Evolutionary conservation across 2,797 vertebrate genomes (phyloP).

Genomic region (Molossus alvarezi): DNA sequence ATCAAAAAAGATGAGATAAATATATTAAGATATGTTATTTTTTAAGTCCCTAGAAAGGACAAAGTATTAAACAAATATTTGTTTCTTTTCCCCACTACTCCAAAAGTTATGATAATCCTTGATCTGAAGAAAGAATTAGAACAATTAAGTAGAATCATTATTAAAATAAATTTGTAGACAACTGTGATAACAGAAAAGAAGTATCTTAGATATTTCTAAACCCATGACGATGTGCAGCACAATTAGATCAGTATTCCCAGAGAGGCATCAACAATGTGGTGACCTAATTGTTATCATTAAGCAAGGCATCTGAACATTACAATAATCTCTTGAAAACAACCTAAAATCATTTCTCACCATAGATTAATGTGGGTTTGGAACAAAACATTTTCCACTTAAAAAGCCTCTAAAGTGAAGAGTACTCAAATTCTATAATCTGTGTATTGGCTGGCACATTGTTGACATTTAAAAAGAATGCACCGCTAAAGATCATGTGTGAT

Average conservation of each 20-base stretch:
- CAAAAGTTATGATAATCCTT: conserved; percentile 2
- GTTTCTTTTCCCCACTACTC: background rate
- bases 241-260: conserved; percentile 34
- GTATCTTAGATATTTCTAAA: conserved; percentile 11
- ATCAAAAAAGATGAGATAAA: background rate
- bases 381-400: conserved; percentile 43
- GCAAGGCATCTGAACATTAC: background rate
- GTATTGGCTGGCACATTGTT: conserved; percentile 28
- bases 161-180: conserved; percentile 63
- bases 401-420: conserved; percentile 28
- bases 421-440: conserved; percentile 45
- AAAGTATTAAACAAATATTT: conserved; percentile 3
- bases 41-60: background rate
- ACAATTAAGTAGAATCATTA: background rate
- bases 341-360: conserved; percentile 25
- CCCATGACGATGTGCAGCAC: background rate
- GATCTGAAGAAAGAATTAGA: conserved; percentile 54
- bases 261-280: background rate
- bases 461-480: conserved; percentile 74
- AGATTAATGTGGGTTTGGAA: conserved; percentile 24
- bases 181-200: conserved; percentile 40
- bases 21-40: conserved; percentile 5
- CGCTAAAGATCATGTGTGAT: conserved; percentile 44
- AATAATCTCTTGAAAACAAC: conserved; percentile 18
- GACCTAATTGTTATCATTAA: conserved; percentile 20